Base-by-base conservation (phyloP, 2,888 invertebrate genomes). In the Ceraclea dissimilis region DNA sequence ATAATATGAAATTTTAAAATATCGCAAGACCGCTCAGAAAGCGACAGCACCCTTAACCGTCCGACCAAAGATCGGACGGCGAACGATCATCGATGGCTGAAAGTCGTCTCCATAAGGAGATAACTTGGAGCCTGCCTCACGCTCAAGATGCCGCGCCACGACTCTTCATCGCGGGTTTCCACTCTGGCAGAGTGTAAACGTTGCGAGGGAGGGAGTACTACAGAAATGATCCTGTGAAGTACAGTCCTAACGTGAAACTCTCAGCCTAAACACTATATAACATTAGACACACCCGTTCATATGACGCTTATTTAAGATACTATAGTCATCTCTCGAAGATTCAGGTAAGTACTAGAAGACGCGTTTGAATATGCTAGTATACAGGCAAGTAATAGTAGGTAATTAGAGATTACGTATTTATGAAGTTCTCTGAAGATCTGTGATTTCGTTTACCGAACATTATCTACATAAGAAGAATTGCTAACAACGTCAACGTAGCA, bases 81-180 rank as follows among this genome's bases (percentile, higher is more conserved):
- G 61, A 61, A 61, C 61, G 61, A 51, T 61, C 59, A 61, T 61
- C 61, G 58, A 61, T 56, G 61, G 57, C 22, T 26, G 16, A 16
- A 49, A 20, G 31, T 39, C 11, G 18, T 19, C 46, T 26, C 34
- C 26, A 10, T 21, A 33, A 39, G 39, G 39, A 39, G n/a, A 49
- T 22, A 17, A 47, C 5, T 54, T 54, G 18, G 17, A 48, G 57
- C 62, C 64, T 57, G 58, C 54, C 64, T 64, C 64, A 64, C 64
- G 64, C 63, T 64, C 63, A 61, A 58, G 63, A 59, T 48, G 54
- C 63, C 62, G 61, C 63, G 63, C 64, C 63, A 63, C 64, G 33
- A 56, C 63, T 64, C 64, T 34, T 64, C 63, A 63, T 59, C 63
- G 51, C 56, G 64, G 62, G 33, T 49, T 49, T 51, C 56, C 56